Percentiles rank a stretch among this genome's conserved stretches.
Conservation (phyloP, 2,888 invertebrate species). For the Azorinus chamasolen region DNA sequence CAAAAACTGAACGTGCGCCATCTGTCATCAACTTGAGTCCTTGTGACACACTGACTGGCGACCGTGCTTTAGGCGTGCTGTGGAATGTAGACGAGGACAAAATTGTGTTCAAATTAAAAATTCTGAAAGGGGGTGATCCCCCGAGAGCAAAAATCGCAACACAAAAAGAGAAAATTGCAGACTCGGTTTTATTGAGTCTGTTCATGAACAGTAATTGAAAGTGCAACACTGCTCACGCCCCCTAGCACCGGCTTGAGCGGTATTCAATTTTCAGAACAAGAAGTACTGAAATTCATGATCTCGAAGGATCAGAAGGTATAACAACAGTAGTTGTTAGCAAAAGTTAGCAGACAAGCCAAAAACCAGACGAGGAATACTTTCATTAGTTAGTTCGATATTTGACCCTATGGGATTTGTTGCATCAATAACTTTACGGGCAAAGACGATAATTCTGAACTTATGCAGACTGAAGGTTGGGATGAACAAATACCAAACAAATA, state of each 20-base stretch:
- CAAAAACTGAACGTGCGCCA: constrained; percentile 29
- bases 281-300: too few relatives aligned
- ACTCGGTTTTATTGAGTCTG: too few relatives aligned
- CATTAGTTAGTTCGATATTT: constrained; percentile 57
- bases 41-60: constrained; percentile 17
- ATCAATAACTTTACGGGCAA: constrained; percentile 48
- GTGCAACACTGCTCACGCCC: too few relatives aligned
- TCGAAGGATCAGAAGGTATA: too few relatives aligned
- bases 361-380: constrained; percentile 55
- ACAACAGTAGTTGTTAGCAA: too few relatives aligned
- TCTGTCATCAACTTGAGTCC: constrained; percentile 10
- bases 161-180: too few relatives aligned
- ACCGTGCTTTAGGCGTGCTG: constrained; percentile 47
- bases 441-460: constrained; percentile 48
- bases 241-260: too few relatives aligned
- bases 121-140: too few relatives aligned
- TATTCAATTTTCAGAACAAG: too few relatives aligned
- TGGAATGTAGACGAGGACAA: constrained; percentile 54
- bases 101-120: constrained; percentile 45
- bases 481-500: constrained; percentile 30
- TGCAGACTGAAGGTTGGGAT: constrained; percentile 46
- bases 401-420: constrained; percentile 62
- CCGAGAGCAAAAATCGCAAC: too few relatives aligned
- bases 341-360: constrained; percentile 34
- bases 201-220: too few relatives aligned